Evolutionary conservation across 2,113 vertebrate species (phyloP), one percentile per base, ranked within the genome.

Genomic region (Sinosuthora webbiana): DNA sequence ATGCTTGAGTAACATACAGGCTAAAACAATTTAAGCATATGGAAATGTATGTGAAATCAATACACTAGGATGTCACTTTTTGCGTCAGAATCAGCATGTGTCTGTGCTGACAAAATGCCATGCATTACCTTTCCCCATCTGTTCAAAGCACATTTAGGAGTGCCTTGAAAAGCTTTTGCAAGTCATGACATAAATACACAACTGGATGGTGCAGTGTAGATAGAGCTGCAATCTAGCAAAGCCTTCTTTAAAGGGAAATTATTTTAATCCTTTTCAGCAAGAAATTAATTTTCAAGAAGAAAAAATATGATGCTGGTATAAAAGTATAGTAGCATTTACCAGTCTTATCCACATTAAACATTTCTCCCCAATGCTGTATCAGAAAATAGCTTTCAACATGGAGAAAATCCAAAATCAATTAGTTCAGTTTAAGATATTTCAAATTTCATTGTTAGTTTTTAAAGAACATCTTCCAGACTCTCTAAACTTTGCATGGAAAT

Each of bases 201-300:
- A 91, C 89, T 81, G 23, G 91, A 97, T 95, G 85, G 73, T 95
- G 85, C 47, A 53, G 57, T 62, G n/a, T 37, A 82, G 75, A 89
- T 88, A 92, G 77, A 95, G 89, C 76, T 95, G 86, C 90, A 94
- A 80, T 92, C 87, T 91, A 95, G 90, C 80, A 81, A 96, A 97
- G 60, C 25, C 59, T 96, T 62, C 78, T 96, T 95, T 95, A 88
- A 97, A 96, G 68, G 82, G 53, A 97, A 97, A 97, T 94, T 87
- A 96, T 97, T 98, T 97, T 97, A 96, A 97, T 98, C 86, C 71
- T 84, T 97, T 96, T 96, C 94, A 95, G 94, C 84, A 98, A 96
- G 78, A 98, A 97, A 97, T 97, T 97, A 97, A 94, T 97, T 94
- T 97, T 95, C 60, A 96, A 96, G 22, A 67, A 93, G 95, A 39